These are phyloP conservation scores for Drosophila multiciliata DNA, from an alignment of 2,888 invertebrate genomes.

Conservation along the genomic window DNA sequence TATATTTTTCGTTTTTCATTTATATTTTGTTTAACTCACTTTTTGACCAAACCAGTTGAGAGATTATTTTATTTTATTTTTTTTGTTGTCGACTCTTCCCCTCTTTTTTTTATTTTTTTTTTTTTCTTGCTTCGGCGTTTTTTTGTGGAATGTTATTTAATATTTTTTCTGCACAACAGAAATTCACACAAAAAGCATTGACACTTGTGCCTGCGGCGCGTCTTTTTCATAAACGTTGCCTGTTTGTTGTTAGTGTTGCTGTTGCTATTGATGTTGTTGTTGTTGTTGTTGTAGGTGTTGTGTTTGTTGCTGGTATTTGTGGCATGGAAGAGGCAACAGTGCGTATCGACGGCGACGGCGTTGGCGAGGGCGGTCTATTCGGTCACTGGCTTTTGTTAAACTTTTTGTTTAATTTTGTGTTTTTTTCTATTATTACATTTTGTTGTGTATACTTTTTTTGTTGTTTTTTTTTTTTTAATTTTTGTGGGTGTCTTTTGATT, in stretches of 20 bases:
- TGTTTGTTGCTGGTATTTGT: constrained; percentile 50
- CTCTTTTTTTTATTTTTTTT: background rate
- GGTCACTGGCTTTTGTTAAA: constrained; percentile 69
- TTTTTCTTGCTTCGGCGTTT: constrained; percentile 14
- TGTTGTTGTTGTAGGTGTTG: constrained; percentile 18
- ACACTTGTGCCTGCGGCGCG: constrained; percentile 72
- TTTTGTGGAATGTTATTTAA: constrained; percentile 16
- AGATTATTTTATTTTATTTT: background rate
- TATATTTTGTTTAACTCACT: constrained; percentile 45
- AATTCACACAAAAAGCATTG: constrained; percentile 71
- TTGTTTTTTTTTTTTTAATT: background rate
- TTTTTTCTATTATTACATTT: constrained; percentile 6
- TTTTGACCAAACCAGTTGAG: constrained; percentile 43
- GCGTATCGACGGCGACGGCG: constrained; percentile 61
- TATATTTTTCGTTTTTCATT: constrained; percentile 10
- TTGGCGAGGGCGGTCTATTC: constrained; percentile 46
- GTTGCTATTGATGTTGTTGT: constrained; percentile 1
- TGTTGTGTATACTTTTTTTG: constrained; percentile 1
- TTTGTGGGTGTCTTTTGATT: constrained; percentile 24
- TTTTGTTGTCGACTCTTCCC: constrained; percentile 20
- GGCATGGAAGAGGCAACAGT: constrained; percentile 74
- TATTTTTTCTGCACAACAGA: constrained; percentile 42
- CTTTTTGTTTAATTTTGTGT: constrained; percentile 1
- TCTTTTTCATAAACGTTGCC: constrained; percentile 58
- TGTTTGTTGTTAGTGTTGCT: constrained; percentile 25